Evolutionary conservation across 2,113 vertebrate genomes (phyloP), one percentile per base, ranked within the genome.

Genomic region (Istiophorus platypterus): DNA sequence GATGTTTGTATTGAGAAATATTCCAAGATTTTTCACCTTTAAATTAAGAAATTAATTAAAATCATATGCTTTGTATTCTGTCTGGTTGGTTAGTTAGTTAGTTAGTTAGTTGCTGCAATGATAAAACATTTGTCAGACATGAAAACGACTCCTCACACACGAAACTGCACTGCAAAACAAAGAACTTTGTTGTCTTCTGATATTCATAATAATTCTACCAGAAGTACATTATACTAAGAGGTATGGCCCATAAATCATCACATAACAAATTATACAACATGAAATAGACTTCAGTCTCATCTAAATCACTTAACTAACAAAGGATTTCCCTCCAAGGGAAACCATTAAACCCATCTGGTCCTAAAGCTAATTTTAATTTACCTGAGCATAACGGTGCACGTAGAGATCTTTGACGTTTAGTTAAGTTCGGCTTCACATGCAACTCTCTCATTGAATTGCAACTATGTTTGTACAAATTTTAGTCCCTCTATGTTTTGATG

Each of bases 301-400:
- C 2, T 54, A 47, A 2, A 68, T 39, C 65, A 79, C 24, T 37
- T n/a, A 18, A 65, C 18, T n/a, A 22, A 72, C 45, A 22, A 57
- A 45, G 7, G 0, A 2, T 47, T 65, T 85, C 42, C 10, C 63
- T 5, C 56, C 65, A 13, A 24, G 31, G 1, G 14, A 69, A 27
- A 70, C 15, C 6, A 63, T 52, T 65, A 47, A 78, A 74, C 26
- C 15, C 41, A 15, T 22, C 22, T 49, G 10, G 67, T 61, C 47
- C 31, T 67, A 18, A 13, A 56, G 22, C 12, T 56, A 54, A 24
- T 54, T 10, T 2, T 45, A 27, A 4, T 26, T 69, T 22, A 73
- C 22, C 41, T 24, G 0, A 49, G 22, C 20, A 54, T 29, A 54
- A 52, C 34, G 47, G 51, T 34, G 10, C 37, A 29, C 5, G 0